Evolutionary conservation across 2,797 vertebrate genomes (phyloP), one percentile per base, ranked within the genome.

Genomic region (Zonotrichia albicollis): DNA sequence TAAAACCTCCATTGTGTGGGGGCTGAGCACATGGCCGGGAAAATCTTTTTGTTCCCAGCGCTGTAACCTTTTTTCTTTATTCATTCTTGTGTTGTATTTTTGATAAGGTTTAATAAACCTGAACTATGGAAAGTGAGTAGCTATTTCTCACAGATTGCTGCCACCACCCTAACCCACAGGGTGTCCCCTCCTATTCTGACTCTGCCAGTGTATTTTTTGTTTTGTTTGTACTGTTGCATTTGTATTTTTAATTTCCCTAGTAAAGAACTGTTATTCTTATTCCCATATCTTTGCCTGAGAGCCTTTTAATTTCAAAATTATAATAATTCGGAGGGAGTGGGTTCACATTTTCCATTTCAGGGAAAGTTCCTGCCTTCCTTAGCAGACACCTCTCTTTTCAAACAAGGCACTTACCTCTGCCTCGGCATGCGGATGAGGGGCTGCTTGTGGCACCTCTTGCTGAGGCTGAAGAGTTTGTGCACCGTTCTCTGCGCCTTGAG

Each of bases 401-500:
- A 60, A 38, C 34, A 13, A 38, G 57, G 17, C 58, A 19, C 58
- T 60, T 19, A 99, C 99, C 99, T 98, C 97, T 99, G 98, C 94
- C 98, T 97, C 2, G 99, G 99, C 82, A 99, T 97, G 93, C 97
- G 98, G 95, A 99, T 98, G 92, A 99, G 98, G 1, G 99, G 99
- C 91, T 99, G 99, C 48, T 98, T 98, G 94, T 99, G 99, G 90
- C 99, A 99, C 81, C 99, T 98, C 97, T 99, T 99, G 95, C 99
- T 99, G 72, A 99, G 98, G 88, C 98, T 98, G 93, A 99, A 99
- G 96, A 99, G 99, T 96, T 99, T 99, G 97, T 98, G 99, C 83
- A 99, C 98, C 66, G 99, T 99, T 96, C 98, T 98, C 95, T 99
- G 98, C 11, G 99, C 99, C 97, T 99, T 98, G 74, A 97, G 98